phyloP scores from a whole-genome alignment of 2,113 vertebrate genomes.

The Megalops atlanticus region DNA sequence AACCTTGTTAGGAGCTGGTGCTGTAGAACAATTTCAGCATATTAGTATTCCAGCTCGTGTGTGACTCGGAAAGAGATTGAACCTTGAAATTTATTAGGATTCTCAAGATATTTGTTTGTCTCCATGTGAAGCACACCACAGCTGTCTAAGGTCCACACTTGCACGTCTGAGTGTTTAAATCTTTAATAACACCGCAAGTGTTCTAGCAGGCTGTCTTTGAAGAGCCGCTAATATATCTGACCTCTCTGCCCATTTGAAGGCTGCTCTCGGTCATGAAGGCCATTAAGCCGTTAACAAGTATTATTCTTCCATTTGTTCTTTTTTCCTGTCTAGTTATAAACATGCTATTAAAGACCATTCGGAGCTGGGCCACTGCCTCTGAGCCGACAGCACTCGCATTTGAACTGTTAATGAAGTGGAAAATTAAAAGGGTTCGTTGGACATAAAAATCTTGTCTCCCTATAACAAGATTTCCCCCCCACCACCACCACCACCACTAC shows the following conservation, averaged over 20 bases:
- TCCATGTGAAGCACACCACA: background rate
- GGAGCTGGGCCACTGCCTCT: slow-evolving; percentile 52
- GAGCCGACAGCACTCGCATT: slow-evolving; percentile 57
- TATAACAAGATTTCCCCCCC: slow-evolving; percentile 47
- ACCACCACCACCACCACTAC: background rate
- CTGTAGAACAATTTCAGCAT: background rate
- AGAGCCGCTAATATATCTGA: slow-evolving; percentile 60
- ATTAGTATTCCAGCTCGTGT: background rate
- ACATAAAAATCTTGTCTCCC: slow-evolving; percentile 59
- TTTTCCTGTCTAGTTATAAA: slow-evolving; percentile 60
- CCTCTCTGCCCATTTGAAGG: slow-evolving; percentile 62
- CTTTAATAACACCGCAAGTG: slow-evolving; percentile 45
- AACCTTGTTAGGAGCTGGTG: background rate
- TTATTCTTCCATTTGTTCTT: slow-evolving; percentile 55
- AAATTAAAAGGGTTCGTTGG: slow-evolving; percentile 69
- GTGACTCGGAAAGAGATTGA: background rate
- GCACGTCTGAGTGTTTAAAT: slow-evolving; percentile 30
- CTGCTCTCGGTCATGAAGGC: slow-evolving; percentile 60
- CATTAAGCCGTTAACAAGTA: slow-evolving; percentile 66
- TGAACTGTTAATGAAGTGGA: slow-evolving; percentile 70
- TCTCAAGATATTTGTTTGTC: background rate
- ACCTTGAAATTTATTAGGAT: background rate
- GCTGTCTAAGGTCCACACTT: background rate
- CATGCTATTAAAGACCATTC: slow-evolving; percentile 65
- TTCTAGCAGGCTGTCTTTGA: too few species aligned